Evolutionary conservation across 2,888 invertebrate genomes (phyloP).

Genomic region (Pogonocherus hispidulus): DNA sequence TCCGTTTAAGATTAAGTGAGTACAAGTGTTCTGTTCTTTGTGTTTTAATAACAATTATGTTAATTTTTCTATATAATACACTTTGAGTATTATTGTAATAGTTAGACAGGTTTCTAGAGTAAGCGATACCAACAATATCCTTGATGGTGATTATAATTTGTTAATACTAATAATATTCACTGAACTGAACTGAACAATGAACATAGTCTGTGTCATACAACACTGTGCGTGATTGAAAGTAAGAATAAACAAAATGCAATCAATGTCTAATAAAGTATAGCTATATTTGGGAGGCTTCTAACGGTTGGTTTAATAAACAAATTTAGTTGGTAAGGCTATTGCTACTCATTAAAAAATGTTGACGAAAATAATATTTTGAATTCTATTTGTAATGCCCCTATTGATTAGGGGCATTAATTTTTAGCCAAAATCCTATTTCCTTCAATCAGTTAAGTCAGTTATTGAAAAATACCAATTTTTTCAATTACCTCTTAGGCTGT

Average conservation of each 20-base stretch:
- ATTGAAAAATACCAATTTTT: too few species aligned
- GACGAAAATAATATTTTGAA: too few species aligned
- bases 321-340: too few species aligned
- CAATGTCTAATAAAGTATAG: too few species aligned
- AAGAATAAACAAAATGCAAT: not conserved
- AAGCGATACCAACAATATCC: not conserved
- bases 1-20: constrained; percentile 14
- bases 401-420: too few species aligned
- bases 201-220: not conserved
- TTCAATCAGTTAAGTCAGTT: too few species aligned
- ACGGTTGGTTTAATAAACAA: too few species aligned
- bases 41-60: constrained; percentile 10
- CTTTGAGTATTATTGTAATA: not conserved
- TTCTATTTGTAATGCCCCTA: too few species aligned
- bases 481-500: too few species aligned
- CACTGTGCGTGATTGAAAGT: not conserved
- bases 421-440: too few species aligned
- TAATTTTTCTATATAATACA: constrained; percentile 1
- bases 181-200: not conserved
- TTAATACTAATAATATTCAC: not conserved
- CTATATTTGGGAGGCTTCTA: too few species aligned
- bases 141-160: not conserved
- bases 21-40: not conserved
- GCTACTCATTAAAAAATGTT: too few species aligned
- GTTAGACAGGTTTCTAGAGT: not conserved